A percentile compares a stretch with the other conserved stretches of the same genome.
phyloP scores from a whole-genome alignment of 2,888 invertebrate genomes.

The Rhagophthalmus giganteus region DNA sequence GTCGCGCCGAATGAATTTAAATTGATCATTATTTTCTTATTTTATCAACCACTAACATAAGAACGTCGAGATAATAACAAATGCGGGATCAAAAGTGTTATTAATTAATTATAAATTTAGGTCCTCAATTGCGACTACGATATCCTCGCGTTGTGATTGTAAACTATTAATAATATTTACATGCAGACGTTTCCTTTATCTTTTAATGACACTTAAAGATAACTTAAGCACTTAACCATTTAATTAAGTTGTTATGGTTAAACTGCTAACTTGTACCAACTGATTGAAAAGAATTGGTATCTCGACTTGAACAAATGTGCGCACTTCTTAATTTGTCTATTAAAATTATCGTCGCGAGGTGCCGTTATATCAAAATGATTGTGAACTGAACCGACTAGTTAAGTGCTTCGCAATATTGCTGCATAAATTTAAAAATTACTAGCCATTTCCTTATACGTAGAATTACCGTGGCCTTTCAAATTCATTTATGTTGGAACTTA shows the following conservation, averaged over 20 bases:
- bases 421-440: too few species aligned
- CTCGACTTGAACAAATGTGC: not conserved
- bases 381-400: too few species aligned
- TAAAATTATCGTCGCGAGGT: not conserved
- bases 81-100: not conserved
- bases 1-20: too few species aligned
- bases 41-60: too few species aligned
- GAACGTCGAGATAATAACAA: too few species aligned
- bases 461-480: too few species aligned
- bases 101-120: not conserved
- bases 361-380: not conserved
- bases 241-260: not conserved
- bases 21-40: too few species aligned
- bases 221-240: not conserved
- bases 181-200: not conserved
- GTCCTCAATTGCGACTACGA: not conserved
- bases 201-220: not conserved
- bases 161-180: not conserved
- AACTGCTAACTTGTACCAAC: not conserved
- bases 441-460: too few species aligned
- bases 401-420: too few species aligned
- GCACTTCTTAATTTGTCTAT: not conserved
- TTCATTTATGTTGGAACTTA: too few species aligned
- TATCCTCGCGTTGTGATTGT: not conserved
- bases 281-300: not conserved